Percentiles rank a stretch among this genome's conserved stretches.
These are phyloP conservation scores for Mystacides longicornis DNA, from an alignment of 2,888 invertebrate genomes.

Conservation along the genomic window DNA sequence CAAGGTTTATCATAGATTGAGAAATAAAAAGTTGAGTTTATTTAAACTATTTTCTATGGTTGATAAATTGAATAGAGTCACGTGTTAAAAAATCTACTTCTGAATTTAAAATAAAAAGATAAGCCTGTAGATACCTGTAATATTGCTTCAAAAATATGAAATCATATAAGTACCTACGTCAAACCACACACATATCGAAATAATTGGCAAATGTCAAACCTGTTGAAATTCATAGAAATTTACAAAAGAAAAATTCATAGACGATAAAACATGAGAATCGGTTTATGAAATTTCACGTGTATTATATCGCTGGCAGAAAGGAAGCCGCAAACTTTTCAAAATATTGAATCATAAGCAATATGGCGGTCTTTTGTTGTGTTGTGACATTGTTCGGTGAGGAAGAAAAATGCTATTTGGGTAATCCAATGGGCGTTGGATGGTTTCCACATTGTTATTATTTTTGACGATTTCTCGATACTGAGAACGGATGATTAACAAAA, in stretches of 20 bases:
- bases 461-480: not conserved
- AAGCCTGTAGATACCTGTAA: no score
- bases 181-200: no score
- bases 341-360: constrained; percentile 19
- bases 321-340: constrained; percentile 2
- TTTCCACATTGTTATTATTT: not conserved
- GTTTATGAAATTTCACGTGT: not conserved
- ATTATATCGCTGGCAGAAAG: not conserved
- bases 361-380: constrained; percentile 19
- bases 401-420: not conserved
- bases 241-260: not conserved
- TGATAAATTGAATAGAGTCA: no score
- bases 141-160: no score
- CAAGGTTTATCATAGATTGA: no score
- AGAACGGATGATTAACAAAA: not conserved
- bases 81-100: no score
- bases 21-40: no score
- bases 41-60: no score
- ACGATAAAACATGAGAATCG: not conserved
- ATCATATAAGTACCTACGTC: no score
- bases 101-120: no score
- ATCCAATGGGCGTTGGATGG: not conserved
- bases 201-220: no score
- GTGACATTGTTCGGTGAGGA: constrained; percentile 18
- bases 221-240: no score